Conservation (phyloP, 2,888 invertebrate genomes). For the Agrotis puta region DNA sequence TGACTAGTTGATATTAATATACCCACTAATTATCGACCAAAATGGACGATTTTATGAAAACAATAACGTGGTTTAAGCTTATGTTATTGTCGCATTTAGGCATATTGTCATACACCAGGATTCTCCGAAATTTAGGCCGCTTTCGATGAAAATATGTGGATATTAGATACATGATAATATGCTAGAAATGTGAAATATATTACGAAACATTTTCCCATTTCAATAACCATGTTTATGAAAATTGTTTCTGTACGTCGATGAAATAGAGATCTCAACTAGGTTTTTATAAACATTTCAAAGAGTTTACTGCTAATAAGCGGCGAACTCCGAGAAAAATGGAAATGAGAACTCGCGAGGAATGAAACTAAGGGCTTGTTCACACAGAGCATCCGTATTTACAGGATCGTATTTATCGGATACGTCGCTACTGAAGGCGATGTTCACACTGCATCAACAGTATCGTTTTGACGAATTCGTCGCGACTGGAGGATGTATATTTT, state of each 20-base stretch:
- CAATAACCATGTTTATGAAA: conserved; percentile 33
- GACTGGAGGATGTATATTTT: too few relatives aligned
- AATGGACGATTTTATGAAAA: not conserved
- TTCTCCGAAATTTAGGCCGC: conserved; percentile 28
- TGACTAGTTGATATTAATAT: not conserved
- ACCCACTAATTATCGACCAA: not conserved
- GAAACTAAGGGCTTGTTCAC: too few relatives aligned
- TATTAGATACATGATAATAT: conserved; percentile 35
- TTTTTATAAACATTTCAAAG: not conserved
- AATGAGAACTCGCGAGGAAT: not conserved
- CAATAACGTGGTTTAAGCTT: conserved; percentile 15
- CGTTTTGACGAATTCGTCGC: too few relatives aligned
- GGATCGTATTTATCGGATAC: too few relatives aligned
- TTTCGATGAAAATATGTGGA: conserved; percentile 45
- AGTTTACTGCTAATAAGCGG: not conserved
- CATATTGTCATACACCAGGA: conserved; percentile 11
- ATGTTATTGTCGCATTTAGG: not conserved
- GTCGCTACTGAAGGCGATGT: too few relatives aligned
- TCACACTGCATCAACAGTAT: too few relatives aligned
- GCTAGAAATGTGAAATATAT: conserved; percentile 39
- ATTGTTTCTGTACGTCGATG: conserved; percentile 20
- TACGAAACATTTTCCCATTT: conserved; percentile 15
- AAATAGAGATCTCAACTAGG: not conserved
- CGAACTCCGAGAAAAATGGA: too few relatives aligned
- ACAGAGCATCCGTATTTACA: too few relatives aligned